Conservation (phyloP, 2,113 vertebrate species). For the Oenanthe oenanthe region DNA sequence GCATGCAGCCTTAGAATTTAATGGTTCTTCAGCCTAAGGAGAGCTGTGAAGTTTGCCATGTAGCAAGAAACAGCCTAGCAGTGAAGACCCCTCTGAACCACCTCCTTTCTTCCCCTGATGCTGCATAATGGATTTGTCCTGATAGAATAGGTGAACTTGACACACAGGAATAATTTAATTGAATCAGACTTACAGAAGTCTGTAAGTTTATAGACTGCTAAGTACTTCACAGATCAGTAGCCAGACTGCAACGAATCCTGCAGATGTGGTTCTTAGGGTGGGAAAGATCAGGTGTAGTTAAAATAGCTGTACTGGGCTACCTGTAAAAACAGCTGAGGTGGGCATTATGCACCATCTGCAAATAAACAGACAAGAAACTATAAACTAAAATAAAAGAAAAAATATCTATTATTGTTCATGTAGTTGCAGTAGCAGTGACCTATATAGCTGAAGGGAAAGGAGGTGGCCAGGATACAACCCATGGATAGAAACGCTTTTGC, state of each 20-base stretch:
- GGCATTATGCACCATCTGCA: not conserved
- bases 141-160: not conserved
- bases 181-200: not conserved
- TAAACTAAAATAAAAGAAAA: not conserved
- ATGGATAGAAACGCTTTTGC: not conserved
- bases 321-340: not conserved
- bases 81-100: not conserved
- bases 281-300: not conserved
- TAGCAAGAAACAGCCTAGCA: not conserved
- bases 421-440: not conserved
- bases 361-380: not conserved
- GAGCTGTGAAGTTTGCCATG: not conserved
- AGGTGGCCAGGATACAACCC: not conserved
- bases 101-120: not conserved
- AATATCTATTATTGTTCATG: not conserved
- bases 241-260: not conserved
- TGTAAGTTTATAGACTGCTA: not conserved
- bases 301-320: not conserved
- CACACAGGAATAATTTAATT: not conserved
- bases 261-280: not conserved
- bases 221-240: not conserved
- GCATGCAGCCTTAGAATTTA: not conserved
- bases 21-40: not conserved
- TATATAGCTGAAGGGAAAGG: not conserved
- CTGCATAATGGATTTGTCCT: not conserved